These are phyloP conservation scores for Thinocorus orbignyianus DNA, from an alignment of 2,113 vertebrate genomes.

Conservation along the genomic window DNA sequence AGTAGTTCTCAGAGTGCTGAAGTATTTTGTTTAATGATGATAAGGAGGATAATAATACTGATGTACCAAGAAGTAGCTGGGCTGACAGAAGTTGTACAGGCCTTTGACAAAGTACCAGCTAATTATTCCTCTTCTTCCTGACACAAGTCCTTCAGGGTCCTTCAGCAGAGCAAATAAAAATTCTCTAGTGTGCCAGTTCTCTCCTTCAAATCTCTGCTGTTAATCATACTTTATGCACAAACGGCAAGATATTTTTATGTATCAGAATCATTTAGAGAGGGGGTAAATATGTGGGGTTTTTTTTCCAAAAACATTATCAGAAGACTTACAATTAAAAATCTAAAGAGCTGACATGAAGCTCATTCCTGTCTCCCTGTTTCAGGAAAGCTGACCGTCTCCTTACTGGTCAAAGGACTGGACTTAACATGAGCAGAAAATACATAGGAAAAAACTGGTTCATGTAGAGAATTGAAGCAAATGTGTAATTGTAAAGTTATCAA, in stretches of 20 bases:
- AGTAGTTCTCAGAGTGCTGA: neutral
- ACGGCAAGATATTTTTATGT: neutral
- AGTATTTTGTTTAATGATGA: neutral
- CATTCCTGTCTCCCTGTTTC: neutral
- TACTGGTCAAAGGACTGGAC: neutral
- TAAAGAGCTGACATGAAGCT: neutral
- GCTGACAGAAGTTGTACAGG: neutral
- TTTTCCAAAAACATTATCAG: neutral
- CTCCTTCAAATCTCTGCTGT: neutral
- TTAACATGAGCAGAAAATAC: neutral
- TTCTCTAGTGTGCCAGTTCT: neutral
- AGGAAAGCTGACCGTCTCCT: neutral
- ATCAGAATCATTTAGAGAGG: neutral
- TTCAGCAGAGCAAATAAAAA: neutral
- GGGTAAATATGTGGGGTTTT: neutral
- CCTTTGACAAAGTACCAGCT: neutral
- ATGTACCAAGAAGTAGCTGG: neutral
- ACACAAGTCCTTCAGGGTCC: neutral
- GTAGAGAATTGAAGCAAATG: constrained; percentile 56
- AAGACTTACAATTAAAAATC: neutral
- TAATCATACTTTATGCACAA: neutral
- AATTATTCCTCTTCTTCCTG: neutral
- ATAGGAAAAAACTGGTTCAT: neutral
- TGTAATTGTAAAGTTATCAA: constrained; percentile 37
- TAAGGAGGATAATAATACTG: neutral